These are phyloP conservation scores for Chrysomela aeneicollis DNA, from an alignment of 2,888 invertebrate genomes.

Conservation along the genomic window DNA sequence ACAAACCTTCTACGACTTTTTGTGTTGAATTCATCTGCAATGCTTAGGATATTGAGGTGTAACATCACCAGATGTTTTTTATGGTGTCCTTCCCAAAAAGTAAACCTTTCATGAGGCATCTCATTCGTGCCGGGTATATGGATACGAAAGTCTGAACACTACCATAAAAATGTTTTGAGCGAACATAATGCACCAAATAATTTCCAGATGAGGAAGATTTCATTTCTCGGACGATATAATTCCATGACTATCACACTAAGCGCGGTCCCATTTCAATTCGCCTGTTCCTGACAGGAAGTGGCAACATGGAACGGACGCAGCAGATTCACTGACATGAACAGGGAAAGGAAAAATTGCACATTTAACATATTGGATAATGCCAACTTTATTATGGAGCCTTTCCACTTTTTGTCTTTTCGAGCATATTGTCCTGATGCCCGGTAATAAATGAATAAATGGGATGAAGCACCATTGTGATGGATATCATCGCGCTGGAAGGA, in stretches of 20 bases:
- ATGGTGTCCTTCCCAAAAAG: too few species aligned
- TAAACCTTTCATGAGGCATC: too few species aligned
- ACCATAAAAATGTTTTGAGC: background rate
- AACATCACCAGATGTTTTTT: too few species aligned
- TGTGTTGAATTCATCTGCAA: too few species aligned
- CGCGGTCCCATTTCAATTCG: slow-evolving; percentile 54
- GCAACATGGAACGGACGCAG: slow-evolving; percentile 48
- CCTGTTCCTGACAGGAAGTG: slow-evolving; percentile 53
- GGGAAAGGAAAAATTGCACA: slow-evolving; percentile 37
- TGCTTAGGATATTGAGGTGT: too few species aligned
- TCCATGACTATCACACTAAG: slow-evolving; percentile 55
- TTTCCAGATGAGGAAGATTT: slow-evolving; percentile 36
- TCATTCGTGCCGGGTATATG: too few species aligned
- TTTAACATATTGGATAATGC: slow-evolving; percentile 41
- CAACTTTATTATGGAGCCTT: slow-evolving; percentile 32
- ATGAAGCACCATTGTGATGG: slow-evolving; percentile 15
- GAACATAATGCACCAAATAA: slow-evolving; percentile 26
- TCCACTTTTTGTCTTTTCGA: slow-evolving; percentile 28
- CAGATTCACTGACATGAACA: slow-evolving; percentile 38
- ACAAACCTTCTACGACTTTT: too few species aligned
- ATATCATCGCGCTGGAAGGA: slow-evolving; percentile 11
- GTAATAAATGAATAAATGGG: slow-evolving; percentile 17
- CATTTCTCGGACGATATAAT: slow-evolving; percentile 57
- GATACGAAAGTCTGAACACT: slow-evolving; percentile 16
- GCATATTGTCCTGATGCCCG: slow-evolving; percentile 18